These are phyloP conservation scores for Arvicanthis niloticus DNA, from an alignment of 2,113 vertebrate species.

Conservation along the genomic window DNA sequence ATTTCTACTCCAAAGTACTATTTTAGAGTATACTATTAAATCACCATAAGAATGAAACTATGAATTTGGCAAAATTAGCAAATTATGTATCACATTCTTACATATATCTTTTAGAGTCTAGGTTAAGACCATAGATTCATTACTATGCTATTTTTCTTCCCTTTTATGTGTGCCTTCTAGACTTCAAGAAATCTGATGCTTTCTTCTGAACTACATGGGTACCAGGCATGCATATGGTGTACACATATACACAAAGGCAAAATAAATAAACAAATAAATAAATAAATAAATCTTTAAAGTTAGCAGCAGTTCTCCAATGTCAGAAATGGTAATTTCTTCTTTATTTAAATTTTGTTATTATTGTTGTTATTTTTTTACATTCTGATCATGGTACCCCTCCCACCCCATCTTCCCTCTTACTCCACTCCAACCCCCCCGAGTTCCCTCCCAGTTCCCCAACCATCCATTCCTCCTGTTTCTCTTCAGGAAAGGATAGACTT, in stretches of 20 bases:
- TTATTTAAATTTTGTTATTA: not conserved
- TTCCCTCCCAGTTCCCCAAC: not conserved
- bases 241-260: not conserved
- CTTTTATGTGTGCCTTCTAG: not conserved
- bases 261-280: not conserved
- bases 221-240: not conserved
- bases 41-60: slow-evolving; percentile 4
- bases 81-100: not conserved
- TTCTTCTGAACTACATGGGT: not conserved
- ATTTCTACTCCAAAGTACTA: slow-evolving; percentile 20
- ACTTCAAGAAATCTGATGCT: not conserved
- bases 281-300: slow-evolving; percentile 13
- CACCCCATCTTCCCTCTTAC: not conserved
- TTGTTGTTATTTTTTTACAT: not conserved
- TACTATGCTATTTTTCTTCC: not conserved
- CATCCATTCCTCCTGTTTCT: not conserved
- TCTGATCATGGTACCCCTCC: not conserved
- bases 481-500: not conserved
- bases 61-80: slow-evolving; percentile 10
- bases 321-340: slow-evolving; percentile 1
- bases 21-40: slow-evolving; percentile 10
- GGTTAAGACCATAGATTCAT: slow-evolving; percentile 25
- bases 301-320: slow-evolving; percentile 26
- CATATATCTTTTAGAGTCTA: slow-evolving; percentile 11
- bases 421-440: not conserved